Conservation (phyloP, 2,888 invertebrate genomes). For the Dryomyza anilis region DNA sequence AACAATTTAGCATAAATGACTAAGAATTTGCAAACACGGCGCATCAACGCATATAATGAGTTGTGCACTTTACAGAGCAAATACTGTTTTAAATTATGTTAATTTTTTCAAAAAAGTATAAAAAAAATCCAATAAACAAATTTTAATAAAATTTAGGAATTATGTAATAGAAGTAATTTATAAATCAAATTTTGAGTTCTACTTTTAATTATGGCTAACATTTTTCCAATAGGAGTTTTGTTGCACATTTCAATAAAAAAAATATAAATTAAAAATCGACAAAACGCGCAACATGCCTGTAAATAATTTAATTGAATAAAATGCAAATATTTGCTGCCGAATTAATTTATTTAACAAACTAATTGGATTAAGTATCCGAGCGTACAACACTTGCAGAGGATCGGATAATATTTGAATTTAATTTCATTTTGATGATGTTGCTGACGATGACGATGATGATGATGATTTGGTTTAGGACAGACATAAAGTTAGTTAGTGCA, state of each 20-base stretch:
- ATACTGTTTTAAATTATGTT: no score
- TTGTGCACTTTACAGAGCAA: background rate
- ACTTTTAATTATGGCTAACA: background rate
- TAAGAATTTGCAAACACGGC: background rate
- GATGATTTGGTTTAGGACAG: conserved; percentile 3
- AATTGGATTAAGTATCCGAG: conserved; percentile 25
- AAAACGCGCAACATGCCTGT: conserved; percentile 1
- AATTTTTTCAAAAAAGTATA: no score
- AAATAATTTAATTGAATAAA: conserved; percentile 19
- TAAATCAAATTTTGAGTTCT: no score
- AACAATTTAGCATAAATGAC: background rate
- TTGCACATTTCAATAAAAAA: background rate
- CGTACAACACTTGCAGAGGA: background rate
- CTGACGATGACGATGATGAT: background rate
- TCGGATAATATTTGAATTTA: background rate
- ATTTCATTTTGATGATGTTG: background rate
- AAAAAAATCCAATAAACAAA: no score
- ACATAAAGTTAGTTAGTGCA: background rate
- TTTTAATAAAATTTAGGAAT: no score
- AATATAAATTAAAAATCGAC: background rate
- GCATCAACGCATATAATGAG: background rate
- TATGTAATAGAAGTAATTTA: no score
- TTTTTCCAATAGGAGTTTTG: background rate
- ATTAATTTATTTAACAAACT: conserved; percentile 25
- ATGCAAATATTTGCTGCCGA: conserved; percentile 15